Evolutionary conservation across 2,113 vertebrate genomes (phyloP), one percentile per base, ranked within the genome.

Genomic region (Tetraodon nigroviridis): DNA sequence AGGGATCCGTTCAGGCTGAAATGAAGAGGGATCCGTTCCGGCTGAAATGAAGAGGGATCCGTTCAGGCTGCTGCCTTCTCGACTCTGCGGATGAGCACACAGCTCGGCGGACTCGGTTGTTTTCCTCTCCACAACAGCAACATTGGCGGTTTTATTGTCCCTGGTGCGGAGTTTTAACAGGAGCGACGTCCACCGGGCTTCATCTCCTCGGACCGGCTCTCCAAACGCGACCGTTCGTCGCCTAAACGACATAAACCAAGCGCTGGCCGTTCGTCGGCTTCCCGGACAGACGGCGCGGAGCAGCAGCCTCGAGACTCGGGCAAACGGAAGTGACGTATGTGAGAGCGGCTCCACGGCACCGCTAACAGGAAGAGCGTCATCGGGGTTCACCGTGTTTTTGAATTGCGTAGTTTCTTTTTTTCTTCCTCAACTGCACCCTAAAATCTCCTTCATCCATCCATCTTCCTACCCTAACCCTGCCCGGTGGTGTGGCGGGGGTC

Each of bases 31-130:
- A 53, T 75, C 58, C 42, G 67, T 62, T 5, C 50, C 29, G 66
- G 85, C 86, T 6, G 58, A 37, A 37, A 37, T 37, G 10, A 37
- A 37, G 32, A 45, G 61, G 52, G 73, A 53, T 75, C 58, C 42
- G 67, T 62, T 5, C 50, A 37, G 66, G 85, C 86, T 6, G 58
- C 87, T 88, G 88, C 87, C 87, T 89, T 89, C 48, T 90, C 86
- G 89, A 79, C 87, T 86, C 88, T 90, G 88, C 86, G 87, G 89
- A 89, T 89, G 87, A 90, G 80, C 88, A 90, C 88, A 89, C 87
- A 85, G 86, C 86, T 77, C 58, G 77, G 75, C 80, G 29, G 64
- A 71, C 59, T 57, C 68, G 55, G 80, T 83, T 81, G 79, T 85
- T 79, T 83, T 83, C 76, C 73, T 70, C 71, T 61, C 74, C 32